These are phyloP conservation scores for Drosophila longiperda DNA, from an alignment of 2,888 invertebrate genomes.

Conservation along the genomic window DNA sequence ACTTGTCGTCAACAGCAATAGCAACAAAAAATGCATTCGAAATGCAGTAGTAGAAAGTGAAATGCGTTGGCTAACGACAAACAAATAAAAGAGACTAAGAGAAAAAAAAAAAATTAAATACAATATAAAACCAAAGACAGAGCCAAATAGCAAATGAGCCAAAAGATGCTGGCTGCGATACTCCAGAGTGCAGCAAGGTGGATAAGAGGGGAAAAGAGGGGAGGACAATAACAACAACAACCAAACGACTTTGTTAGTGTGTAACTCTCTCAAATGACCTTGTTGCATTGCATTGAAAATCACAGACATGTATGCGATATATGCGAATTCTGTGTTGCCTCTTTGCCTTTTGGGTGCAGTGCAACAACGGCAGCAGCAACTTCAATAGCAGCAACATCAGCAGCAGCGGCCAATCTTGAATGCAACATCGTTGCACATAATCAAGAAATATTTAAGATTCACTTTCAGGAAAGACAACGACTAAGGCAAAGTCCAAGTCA, in stretches of 20 bases:
- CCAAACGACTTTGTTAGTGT: conserved; percentile 52
- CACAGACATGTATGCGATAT: conserved; percentile 17
- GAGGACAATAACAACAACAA: not conserved
- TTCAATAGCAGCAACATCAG: conserved; percentile 25
- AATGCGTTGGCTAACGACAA: conserved; percentile 67
- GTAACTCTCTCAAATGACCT: conserved; percentile 66
- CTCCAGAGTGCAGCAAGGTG: not conserved
- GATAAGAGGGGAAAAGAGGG: not conserved
- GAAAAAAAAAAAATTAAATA: conserved; percentile 3
- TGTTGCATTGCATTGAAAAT: conserved; percentile 71
- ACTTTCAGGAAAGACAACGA: conserved; percentile 63
- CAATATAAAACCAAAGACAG: conserved; percentile 43
- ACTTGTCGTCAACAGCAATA: conserved; percentile 49
- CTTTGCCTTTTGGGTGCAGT: conserved; percentile 19
- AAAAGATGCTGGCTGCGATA: conserved; percentile 61
- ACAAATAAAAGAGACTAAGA: conserved; percentile 21
- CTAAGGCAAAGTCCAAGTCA: conserved; percentile 19
- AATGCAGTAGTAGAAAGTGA: conserved; percentile 79
- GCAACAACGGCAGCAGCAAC: conserved; percentile 27
- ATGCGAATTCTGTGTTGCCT: conserved; percentile 65
- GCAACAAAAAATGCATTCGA: conserved; percentile 64
- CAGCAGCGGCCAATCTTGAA: conserved; percentile 24
- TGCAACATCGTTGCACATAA: conserved; percentile 52
- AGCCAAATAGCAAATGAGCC: conserved; percentile 59
- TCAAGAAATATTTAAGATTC: conserved; percentile 77